Conservation (phyloP, 2,888 invertebrate genomes). For the Heliconius ismenius region DNA sequence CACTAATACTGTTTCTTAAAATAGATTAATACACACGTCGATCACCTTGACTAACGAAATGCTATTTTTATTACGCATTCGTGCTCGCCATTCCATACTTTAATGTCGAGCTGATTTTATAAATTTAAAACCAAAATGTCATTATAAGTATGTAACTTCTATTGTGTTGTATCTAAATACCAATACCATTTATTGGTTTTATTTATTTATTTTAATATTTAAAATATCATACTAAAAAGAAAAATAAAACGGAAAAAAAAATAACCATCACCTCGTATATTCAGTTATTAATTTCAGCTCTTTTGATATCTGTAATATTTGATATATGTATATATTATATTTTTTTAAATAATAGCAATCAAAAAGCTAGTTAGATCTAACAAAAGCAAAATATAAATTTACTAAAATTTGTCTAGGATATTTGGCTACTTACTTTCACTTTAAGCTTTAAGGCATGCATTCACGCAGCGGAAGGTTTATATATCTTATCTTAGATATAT, state of each 20-base stretch:
- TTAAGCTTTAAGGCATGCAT: no score
- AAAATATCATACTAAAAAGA: not conserved
- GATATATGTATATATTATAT: no score
- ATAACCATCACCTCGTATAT: no score
- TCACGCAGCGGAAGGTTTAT: no score
- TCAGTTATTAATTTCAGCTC: no score
- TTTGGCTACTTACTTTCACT: no score
- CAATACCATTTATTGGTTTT: no score
- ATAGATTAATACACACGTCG: constrained; percentile 45
- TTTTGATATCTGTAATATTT: no score
- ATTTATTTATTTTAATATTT: not conserved
- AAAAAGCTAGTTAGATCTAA: not conserved
- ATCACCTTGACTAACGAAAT: constrained; percentile 48
- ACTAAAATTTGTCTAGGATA: not conserved
- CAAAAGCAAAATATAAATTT: not conserved
- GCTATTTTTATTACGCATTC: constrained; percentile 49
- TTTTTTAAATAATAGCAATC: not conserved
- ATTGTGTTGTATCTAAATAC: not conserved
- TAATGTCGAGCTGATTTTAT: constrained; percentile 31
- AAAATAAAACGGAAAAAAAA: no score
- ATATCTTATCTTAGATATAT: no score
- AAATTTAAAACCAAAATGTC: constrained; percentile 9
- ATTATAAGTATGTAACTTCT: no score
- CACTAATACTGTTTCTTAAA: constrained; percentile 36
- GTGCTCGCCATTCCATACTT: constrained; percentile 38